Percentiles rank a stretch among this genome's conserved stretches.
Evolutionary conservation across 2,113 vertebrate species (phyloP).

Genomic region (Tretioscincus oriximinensis): DNA sequence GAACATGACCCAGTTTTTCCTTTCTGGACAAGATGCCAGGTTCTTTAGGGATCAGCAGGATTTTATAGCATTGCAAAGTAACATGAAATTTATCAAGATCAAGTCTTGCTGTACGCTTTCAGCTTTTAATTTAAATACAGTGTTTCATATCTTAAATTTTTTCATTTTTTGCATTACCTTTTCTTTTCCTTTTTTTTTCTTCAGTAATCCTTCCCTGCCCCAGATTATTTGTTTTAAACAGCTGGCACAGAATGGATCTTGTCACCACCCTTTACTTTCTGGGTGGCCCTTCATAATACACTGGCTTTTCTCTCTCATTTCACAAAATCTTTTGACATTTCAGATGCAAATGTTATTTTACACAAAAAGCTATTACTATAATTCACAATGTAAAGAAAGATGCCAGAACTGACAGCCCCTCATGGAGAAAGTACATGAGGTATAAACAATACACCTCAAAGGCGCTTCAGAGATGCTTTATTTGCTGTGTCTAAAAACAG

Average conservation of each 20-base stretch:
- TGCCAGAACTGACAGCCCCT: background rate
- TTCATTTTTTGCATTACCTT: constrained; percentile 35
- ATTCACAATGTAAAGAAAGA: background rate
- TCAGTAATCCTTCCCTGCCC: constrained; percentile 1
- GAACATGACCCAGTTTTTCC: too few species aligned
- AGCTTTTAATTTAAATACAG: constrained; percentile 31
- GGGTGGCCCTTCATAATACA: constrained; percentile 7
- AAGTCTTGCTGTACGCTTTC: constrained; percentile 47
- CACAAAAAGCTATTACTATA: background rate
- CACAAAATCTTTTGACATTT: constrained; percentile 3
- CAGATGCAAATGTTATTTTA: background rate
- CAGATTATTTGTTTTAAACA: constrained; percentile 27
- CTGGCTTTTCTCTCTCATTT: background rate
- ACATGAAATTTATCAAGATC: constrained; percentile 27
- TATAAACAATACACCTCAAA: too few species aligned
- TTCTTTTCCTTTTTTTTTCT: constrained; percentile 23
- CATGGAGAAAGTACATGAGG: too few species aligned
- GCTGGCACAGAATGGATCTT: constrained; percentile 11
- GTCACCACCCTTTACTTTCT: background rate
- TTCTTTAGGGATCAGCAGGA: too few species aligned
- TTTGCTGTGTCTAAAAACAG: background rate
- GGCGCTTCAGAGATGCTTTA: too few species aligned
- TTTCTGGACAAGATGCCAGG: too few species aligned
- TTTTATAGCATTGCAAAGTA: background rate
- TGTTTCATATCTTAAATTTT: constrained; percentile 1